Evolutionary conservation across 2,797 vertebrate genomes (phyloP).

Genomic region (Parotocinclus haroldoi): DNA sequence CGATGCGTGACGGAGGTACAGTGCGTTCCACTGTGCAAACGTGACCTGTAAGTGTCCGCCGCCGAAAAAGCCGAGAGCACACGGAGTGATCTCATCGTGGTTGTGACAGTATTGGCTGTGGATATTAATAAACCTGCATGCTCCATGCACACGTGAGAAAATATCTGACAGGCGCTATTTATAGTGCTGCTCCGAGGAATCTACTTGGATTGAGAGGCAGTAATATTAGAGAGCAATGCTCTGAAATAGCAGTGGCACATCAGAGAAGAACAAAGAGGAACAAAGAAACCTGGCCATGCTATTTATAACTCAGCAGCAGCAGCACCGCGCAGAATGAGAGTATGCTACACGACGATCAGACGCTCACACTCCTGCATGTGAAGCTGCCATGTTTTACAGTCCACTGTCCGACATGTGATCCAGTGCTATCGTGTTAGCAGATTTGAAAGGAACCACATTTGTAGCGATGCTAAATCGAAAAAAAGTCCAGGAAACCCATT

Average conservation of each 20-base stretch:
- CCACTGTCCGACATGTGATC: too few relatives aligned
- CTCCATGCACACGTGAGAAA: constrained; percentile 66
- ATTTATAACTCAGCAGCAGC: constrained; percentile 49
- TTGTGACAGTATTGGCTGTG: constrained; percentile 61
- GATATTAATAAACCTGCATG: constrained; percentile 71
- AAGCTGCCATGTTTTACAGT: too few relatives aligned
- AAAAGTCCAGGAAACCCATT: too few relatives aligned
- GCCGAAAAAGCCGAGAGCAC: constrained; percentile 32
- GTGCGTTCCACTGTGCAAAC: background rate
- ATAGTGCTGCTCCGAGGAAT: constrained; percentile 68
- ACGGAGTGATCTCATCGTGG: constrained; percentile 36
- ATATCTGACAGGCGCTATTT: constrained; percentile 76
- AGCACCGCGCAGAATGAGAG: constrained; percentile 49
- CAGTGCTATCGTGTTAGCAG: too few relatives aligned
- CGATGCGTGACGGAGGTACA: background rate
- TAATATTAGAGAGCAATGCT: constrained; percentile 57
- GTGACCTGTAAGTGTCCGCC: background rate
- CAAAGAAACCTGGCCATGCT: constrained; percentile 49
- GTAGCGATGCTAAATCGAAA: too few relatives aligned
- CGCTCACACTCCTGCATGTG: background rate
- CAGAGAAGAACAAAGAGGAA: constrained; percentile 37
- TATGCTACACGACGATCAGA: background rate
- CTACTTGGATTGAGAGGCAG: constrained; percentile 62
- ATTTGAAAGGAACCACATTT: too few relatives aligned
- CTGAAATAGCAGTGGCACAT: constrained; percentile 45